These are phyloP conservation scores for Papilio glaucus DNA, from an alignment of 1,140 invertebrate species.

Conservation along the genomic window DNA sequence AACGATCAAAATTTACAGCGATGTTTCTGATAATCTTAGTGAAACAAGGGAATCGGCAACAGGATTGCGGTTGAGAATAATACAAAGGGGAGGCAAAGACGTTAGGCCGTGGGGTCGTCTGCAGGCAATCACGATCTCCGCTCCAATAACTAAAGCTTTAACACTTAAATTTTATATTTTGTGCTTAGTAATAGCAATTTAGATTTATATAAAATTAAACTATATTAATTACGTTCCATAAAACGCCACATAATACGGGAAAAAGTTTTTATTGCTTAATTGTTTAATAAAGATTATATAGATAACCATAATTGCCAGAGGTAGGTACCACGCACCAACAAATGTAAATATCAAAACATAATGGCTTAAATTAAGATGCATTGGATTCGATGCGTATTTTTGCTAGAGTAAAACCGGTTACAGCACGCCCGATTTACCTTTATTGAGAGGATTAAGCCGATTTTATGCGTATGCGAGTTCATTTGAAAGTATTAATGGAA, in stretches of 20 bases:
- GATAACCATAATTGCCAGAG: not conserved
- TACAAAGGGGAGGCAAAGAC: conserved; percentile 49
- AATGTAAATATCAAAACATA: conserved; percentile 41
- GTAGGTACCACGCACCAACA: too few relatives aligned
- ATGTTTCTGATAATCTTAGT: conserved; percentile 54
- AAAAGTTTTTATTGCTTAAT: not conserved
- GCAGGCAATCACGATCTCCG: conserved; percentile 56
- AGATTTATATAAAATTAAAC: conserved; percentile 31
- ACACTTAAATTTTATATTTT: conserved; percentile 35
- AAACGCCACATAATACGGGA: not conserved
- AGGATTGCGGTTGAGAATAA: conserved; percentile 44
- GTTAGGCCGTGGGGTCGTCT: conserved; percentile 57
- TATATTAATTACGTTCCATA: not conserved
- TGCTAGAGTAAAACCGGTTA: conserved; percentile 63
- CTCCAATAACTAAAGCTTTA: conserved; percentile 50
- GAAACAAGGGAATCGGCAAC: conserved; percentile 52
- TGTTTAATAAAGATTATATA: conserved; percentile 28
- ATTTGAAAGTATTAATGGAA: conserved; percentile 55
- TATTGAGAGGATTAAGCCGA: conserved; percentile 67
- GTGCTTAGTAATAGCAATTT: not conserved
- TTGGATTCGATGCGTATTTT: conserved; percentile 48
- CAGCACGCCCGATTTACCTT: conserved; percentile 65
- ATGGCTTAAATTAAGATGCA: conserved; percentile 40
- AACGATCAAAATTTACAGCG: conserved; percentile 36
- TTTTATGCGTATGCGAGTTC: conserved; percentile 55